Evolutionary conservation across 2,888 invertebrate species (phyloP).

Genomic region (Chromoteleia sp.): DNA sequence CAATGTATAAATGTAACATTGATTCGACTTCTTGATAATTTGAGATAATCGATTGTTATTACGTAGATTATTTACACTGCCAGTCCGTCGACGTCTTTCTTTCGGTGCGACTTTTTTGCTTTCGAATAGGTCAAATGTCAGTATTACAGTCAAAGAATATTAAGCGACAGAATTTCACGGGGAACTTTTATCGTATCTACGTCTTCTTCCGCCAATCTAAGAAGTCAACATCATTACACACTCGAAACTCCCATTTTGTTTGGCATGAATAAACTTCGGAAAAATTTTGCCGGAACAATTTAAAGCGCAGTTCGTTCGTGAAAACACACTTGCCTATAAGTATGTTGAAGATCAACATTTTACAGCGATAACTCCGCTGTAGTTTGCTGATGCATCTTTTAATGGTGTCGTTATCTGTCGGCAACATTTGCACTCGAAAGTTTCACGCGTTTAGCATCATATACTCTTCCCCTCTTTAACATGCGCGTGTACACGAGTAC

Average conservation of each 20-base stretch:
- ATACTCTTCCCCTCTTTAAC: slow-evolving; percentile 44
- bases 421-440: slow-evolving; percentile 64
- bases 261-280: slow-evolving; percentile 7
- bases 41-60: too few species aligned
- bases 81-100: too few species aligned
- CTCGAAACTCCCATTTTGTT: slow-evolving; percentile 14
- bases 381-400: slow-evolving; percentile 65
- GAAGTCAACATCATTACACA: slow-evolving; percentile 18
- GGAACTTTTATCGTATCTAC: neutral
- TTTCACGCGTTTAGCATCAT: slow-evolving; percentile 60
- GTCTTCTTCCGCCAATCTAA: slow-evolving; percentile 17
- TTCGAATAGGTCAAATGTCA: too few species aligned
- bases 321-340: slow-evolving; percentile 10
- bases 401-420: slow-evolving; percentile 60
- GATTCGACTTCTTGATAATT: too few species aligned
- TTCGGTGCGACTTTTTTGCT: too few species aligned
- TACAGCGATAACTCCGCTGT: slow-evolving; percentile 33
- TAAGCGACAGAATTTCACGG: neutral
- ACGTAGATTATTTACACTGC: too few species aligned
- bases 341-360: slow-evolving; percentile 46
- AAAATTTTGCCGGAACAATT: slow-evolving; percentile 37
- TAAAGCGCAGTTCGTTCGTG: slow-evolving; percentile 21
- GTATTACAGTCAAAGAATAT: neutral
- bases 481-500: slow-evolving; percentile 28
- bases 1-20: too few species aligned